These are phyloP conservation scores for Limnephilus lunatus DNA, from an alignment of 2,888 invertebrate species.

Conservation along the genomic window DNA sequence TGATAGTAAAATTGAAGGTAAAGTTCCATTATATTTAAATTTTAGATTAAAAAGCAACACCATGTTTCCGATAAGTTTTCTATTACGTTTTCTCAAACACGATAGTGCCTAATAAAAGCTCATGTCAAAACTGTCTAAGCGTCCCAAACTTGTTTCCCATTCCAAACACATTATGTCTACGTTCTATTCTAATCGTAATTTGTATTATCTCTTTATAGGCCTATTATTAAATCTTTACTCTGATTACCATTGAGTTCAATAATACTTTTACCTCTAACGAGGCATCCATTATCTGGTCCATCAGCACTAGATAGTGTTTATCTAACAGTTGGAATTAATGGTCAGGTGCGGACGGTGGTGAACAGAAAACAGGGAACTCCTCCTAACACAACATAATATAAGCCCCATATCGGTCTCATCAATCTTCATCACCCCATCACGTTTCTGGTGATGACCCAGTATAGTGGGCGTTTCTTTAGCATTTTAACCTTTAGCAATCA, in stretches of 20 bases:
- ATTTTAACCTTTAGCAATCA: background rate
- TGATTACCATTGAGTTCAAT: background rate
- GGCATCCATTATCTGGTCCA: background rate
- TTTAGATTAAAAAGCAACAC: background rate
- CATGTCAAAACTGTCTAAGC: no score
- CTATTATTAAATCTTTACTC: background rate
- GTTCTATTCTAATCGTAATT: background rate
- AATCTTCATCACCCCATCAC: slow-evolving; percentile 18
- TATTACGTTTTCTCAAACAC: no score
- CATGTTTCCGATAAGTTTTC: background rate
- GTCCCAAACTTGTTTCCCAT: no score
- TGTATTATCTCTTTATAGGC: background rate
- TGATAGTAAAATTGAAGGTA: background rate
- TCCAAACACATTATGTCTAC: no score
- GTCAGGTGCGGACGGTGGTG: background rate
- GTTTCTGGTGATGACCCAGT: slow-evolving; percentile 16
- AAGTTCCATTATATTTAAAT: background rate
- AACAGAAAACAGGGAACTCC: background rate
- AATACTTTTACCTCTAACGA: slow-evolving; percentile 2
- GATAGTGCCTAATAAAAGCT: no score
- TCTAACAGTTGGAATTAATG: background rate
- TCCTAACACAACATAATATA: background rate
- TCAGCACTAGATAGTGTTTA: background rate
- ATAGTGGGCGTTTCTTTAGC: background rate
- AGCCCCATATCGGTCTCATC: slow-evolving; percentile 17